Evolutionary conservation across 2,797 vertebrate genomes (phyloP).

Genomic region (Betta splendens): DNA sequence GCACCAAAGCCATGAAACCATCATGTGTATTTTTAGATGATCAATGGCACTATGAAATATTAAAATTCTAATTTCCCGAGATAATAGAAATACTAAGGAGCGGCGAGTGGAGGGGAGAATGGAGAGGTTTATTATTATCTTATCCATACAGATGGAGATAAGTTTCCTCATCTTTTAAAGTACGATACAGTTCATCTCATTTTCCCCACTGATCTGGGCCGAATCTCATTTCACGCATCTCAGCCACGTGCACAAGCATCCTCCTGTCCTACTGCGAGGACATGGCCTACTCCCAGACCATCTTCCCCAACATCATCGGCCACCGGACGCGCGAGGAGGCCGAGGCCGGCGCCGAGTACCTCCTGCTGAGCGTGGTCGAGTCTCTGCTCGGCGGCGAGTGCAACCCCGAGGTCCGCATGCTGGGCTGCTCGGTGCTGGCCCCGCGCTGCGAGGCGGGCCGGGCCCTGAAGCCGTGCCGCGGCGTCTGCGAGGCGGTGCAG

Average conservation of each 20-base stretch:
- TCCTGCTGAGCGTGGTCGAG: conserved; percentile 88
- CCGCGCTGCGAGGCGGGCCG: conserved; percentile 84
- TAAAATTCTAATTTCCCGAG: conserved; percentile 76
- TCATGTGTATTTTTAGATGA: conserved; percentile 77
- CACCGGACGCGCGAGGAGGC: conserved; percentile 83
- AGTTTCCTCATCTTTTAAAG: conserved; percentile 5
- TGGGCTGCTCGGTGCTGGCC: conserved; percentile 90
- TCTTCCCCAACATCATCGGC: conserved; percentile 88
- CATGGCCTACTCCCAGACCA: conserved; percentile 83
- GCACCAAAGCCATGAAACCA: conserved; percentile 41
- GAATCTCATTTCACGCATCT: neutral
- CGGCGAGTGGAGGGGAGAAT: conserved; percentile 45
- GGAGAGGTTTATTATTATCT: conserved; percentile 30
- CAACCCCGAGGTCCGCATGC: conserved; percentile 87
- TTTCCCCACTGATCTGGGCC: neutral
- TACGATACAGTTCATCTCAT: too few species aligned
- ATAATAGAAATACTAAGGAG: conserved; percentile 70
- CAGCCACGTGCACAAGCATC: conserved; percentile 85
- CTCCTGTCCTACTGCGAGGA: conserved; percentile 87
- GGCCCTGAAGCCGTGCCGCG: conserved; percentile 84
- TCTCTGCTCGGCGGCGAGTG: conserved; percentile 90
- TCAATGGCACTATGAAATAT: conserved; percentile 74
- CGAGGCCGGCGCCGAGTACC: conserved; percentile 89
- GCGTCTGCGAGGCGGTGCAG: conserved; percentile 81
- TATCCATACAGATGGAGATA: conserved; percentile 33